Evolutionary conservation across 1,140 invertebrate species (phyloP), one percentile per base, ranked within the genome.

Genomic region (Palaemon carinicauda): DNA sequence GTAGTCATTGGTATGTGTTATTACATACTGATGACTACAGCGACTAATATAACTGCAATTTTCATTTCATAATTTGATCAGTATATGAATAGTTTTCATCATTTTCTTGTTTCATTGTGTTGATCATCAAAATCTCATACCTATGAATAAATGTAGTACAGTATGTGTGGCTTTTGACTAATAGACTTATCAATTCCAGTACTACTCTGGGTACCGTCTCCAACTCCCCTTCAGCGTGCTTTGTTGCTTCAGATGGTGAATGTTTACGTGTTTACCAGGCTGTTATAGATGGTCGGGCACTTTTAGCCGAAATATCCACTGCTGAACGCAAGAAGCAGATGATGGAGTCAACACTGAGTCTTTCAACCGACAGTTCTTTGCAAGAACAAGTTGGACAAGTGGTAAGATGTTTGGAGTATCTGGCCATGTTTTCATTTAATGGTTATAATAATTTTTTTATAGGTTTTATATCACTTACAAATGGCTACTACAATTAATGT

Each of bases 211-310:
- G 98, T 31, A 96, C 96, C 90, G 93, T 97, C 65, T 98, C 97
- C 29, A 99, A 99, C 91, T 99, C 98, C 0, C 98, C 98, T 9
- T 98, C 97, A 90, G 97, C 98, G 2, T 98, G 98, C 92, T 99
- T 99, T 92, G 97, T 99, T 79, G 98, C 98, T 1, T 99, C 98
- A 84, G 98, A 99, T 91, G 98, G 98, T 3, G 94, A 96, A 89
- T 96, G 96, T 92, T 92, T 99, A 52, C 92, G 97, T 52, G 95
- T 99, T 75, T 99, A 99, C 92, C 98, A 99, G 93, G 98, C 98
- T 10, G 98, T 99, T 0, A 98, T 99, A 82, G 98, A 99, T 93
- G 98, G 98, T 1, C 94, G 98, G 88, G 98, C 97, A 0, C 91
- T 99, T 19, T 91, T 99, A 15, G 96, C 97, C 0, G 97, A 98